Evolutionary conservation across 23 tunicate species (phyloP).

Genomic region (Oikopleura vanhoeffeni): DNA sequence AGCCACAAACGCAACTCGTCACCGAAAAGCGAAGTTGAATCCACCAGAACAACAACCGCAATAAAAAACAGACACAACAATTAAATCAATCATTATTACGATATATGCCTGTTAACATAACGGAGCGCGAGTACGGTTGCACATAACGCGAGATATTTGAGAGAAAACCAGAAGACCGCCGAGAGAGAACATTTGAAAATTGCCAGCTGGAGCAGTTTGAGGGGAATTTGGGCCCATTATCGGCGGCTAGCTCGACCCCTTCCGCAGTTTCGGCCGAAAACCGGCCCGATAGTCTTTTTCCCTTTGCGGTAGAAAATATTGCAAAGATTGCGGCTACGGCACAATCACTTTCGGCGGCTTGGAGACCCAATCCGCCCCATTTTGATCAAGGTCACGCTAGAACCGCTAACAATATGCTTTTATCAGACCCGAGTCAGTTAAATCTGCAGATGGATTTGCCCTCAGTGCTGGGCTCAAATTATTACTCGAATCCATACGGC

Average conservation of each 20-base stretch:
- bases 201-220: too few relatives aligned
- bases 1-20: not conserved
- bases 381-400: not conserved
- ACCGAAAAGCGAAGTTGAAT: not conserved
- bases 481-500: not conserved
- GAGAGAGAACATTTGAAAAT: too few relatives aligned
- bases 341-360: not conserved
- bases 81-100: not conserved
- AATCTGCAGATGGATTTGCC: constrained; percentile 1
- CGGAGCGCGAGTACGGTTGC: too few relatives aligned
- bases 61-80: not conserved
- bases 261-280: too few relatives aligned
- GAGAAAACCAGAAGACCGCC: too few relatives aligned
- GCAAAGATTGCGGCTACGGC: constrained; percentile 16
- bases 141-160: too few relatives aligned
- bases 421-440: not conserved
- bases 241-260: too few relatives aligned
- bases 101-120: not conserved
- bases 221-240: too few relatives aligned
- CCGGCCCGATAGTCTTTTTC: too few relatives aligned
- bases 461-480: not conserved
- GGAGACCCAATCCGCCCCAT: constrained; percentile 1
- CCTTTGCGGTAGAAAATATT: too few relatives aligned
- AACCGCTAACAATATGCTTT: not conserved
- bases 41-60: constrained; percentile 6